Percentiles rank a stretch among this genome's conserved stretches.
These are phyloP conservation scores for Drosophila niveifrons DNA, from an alignment of 2,888 invertebrate genomes.

Conservation along the genomic window DNA sequence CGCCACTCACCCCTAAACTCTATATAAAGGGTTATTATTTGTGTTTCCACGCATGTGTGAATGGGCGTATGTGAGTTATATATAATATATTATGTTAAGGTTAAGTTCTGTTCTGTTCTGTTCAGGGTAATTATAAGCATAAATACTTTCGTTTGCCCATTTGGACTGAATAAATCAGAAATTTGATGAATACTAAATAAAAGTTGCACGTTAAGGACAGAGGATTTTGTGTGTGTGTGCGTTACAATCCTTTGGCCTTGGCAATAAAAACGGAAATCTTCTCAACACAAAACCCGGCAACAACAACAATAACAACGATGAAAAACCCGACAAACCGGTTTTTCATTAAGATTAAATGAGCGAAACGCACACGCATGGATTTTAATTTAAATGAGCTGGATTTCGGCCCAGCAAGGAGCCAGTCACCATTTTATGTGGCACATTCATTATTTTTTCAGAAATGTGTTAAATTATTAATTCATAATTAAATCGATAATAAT, in stretches of 20 bases:
- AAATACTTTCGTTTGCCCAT: conserved; percentile 79
- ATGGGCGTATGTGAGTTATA: conserved; percentile 3
- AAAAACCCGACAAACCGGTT: conserved; percentile 80
- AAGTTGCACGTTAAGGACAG: conserved; percentile 44
- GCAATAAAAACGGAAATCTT: conserved; percentile 61
- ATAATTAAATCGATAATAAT: conserved; percentile 72
- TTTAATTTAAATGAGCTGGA: conserved; percentile 73
- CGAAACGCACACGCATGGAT: conserved; percentile 70
- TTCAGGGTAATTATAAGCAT: conserved; percentile 76
- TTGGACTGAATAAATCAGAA: conserved; percentile 78
- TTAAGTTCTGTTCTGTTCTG: conserved; percentile 48
- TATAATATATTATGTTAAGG: background rate
- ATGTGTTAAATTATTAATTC: conserved; percentile 83
- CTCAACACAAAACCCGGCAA: conserved; percentile 42
- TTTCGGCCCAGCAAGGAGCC: conserved; percentile 18
- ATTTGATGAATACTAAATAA: conserved; percentile 78
- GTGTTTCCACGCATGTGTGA: conserved; percentile 27
- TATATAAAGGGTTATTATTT: conserved; percentile 22
- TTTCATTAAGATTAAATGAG: conserved; percentile 84
- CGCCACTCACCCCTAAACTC: conserved; percentile 37
- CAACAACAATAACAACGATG: conserved; percentile 25
- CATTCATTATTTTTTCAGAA: conserved; percentile 81
- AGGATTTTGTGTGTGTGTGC: conserved; percentile 10
- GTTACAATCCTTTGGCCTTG: conserved; percentile 30
- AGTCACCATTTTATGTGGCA: conserved; percentile 53